Conservation (phyloP, 53 echinoderm and acorn worm genomes). For the Pentamera pediparva region DNA sequence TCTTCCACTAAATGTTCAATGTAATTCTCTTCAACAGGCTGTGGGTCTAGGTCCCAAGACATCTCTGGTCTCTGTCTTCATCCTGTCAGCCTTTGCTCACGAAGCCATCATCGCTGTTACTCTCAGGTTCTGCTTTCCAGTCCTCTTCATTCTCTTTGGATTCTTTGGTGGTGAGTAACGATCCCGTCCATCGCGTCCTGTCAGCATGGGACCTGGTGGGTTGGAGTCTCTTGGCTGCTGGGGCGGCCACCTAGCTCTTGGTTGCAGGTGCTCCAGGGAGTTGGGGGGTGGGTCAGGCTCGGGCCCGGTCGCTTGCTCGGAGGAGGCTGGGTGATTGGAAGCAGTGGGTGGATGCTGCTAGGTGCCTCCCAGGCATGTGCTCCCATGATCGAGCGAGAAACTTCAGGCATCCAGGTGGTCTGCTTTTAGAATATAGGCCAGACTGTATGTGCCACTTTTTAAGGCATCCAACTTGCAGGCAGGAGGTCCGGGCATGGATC, state of each 20-base stretch:
- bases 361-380: too few relatives aligned
- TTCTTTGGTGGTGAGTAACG: conserved; percentile 67
- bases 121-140: conserved; percentile 81
- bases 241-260: background rate
- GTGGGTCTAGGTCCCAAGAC: conserved; percentile 40
- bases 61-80: conserved; percentile 57
- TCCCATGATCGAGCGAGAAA: too few relatives aligned
- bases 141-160: conserved; percentile 74
- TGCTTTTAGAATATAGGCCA: too few relatives aligned
- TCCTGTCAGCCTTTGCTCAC: conserved; percentile 74
- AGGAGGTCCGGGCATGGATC: too few relatives aligned
- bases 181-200: background rate
- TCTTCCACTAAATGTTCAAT: background rate
- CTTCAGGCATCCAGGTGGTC: too few relatives aligned
- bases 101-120: conserved; percentile 72
- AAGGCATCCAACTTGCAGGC: too few relatives aligned
- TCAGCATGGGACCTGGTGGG: background rate
- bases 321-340: too few relatives aligned
- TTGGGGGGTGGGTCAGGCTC: too few relatives aligned
- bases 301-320: too few relatives aligned
- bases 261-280: too few relatives aligned
- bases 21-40: conserved; percentile 48
- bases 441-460: too few relatives aligned
- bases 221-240: background rate
- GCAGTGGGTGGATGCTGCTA: too few relatives aligned